These are phyloP conservation scores for Numenius arquata DNA, from an alignment of 2,113 vertebrate genomes.

Conservation along the genomic window DNA sequence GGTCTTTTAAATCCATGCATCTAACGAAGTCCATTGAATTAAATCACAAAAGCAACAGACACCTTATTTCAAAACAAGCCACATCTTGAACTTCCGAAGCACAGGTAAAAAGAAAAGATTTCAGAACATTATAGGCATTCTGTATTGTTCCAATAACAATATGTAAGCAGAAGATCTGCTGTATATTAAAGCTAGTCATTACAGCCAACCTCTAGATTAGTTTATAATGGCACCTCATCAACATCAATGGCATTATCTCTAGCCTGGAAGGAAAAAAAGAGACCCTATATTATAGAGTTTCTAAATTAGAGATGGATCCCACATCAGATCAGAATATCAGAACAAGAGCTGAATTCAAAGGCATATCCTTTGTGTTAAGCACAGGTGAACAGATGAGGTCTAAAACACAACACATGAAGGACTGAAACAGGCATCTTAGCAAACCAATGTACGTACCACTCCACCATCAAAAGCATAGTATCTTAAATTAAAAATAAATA, in stretches of 20 bases:
- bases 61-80: background rate
- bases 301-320: background rate
- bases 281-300: background rate
- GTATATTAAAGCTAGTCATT: background rate
- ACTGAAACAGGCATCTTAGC: background rate
- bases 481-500: background rate
- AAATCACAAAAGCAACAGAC: background rate
- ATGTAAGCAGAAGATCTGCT: background rate
- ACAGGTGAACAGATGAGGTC: background rate
- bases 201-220: background rate
- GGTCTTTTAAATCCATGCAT: background rate
- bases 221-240: background rate
- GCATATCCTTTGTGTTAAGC: background rate
- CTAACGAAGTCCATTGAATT: background rate
- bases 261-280: background rate
- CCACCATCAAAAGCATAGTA: background rate
- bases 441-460: background rate
- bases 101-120: background rate
- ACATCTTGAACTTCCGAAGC: background rate
- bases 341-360: background rate
- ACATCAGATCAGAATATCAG: background rate
- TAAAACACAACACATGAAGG: background rate
- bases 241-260: background rate
- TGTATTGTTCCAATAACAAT: background rate
- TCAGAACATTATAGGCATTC: background rate